Conservation (phyloP, 2,888 invertebrate genomes). For the Lacanobia wlatinum region DNA sequence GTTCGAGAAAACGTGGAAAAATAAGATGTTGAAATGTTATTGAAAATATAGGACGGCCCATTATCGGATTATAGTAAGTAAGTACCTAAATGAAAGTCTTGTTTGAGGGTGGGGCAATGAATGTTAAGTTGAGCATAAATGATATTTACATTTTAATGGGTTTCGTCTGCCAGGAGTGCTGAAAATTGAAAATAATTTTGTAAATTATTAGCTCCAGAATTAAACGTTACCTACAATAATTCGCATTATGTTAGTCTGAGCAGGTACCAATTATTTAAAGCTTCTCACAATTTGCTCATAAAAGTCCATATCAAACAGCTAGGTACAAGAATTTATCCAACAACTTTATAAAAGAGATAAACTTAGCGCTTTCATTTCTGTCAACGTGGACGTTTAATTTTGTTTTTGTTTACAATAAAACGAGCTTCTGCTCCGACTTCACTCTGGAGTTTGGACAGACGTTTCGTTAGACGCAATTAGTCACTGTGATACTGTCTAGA, state of each 20-base stretch:
- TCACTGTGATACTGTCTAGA: slow-evolving; percentile 38
- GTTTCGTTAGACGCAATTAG: slow-evolving; percentile 48
- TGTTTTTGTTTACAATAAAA: slow-evolving; percentile 51
- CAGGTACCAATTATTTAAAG: background rate
- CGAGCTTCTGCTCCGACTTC: slow-evolving; percentile 26
- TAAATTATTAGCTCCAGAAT: no score
- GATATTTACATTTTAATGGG: background rate
- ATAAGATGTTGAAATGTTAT: slow-evolving; percentile 9
- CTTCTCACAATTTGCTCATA: background rate
- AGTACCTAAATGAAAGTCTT: background rate
- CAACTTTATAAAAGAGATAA: slow-evolving; percentile 26
- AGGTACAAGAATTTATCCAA: slow-evolving; percentile 12
- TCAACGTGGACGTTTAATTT: slow-evolving; percentile 36
- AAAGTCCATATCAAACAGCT: slow-evolving; percentile 14
- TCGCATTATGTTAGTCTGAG: background rate
- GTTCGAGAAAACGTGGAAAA: slow-evolving; percentile 1
- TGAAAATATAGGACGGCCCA: background rate
- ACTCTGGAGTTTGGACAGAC: slow-evolving; percentile 33
- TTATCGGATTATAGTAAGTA: slow-evolving; percentile 2
- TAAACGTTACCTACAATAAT: background rate
- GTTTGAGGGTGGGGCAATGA: background rate
- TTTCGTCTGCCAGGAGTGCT: background rate
- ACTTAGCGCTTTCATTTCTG: slow-evolving; percentile 34
- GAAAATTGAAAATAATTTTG: background rate
- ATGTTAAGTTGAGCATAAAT: slow-evolving; percentile 11